Evolutionary conservation across 2,888 invertebrate species (phyloP).

Genomic region (Neoitamus cyanurus): DNA sequence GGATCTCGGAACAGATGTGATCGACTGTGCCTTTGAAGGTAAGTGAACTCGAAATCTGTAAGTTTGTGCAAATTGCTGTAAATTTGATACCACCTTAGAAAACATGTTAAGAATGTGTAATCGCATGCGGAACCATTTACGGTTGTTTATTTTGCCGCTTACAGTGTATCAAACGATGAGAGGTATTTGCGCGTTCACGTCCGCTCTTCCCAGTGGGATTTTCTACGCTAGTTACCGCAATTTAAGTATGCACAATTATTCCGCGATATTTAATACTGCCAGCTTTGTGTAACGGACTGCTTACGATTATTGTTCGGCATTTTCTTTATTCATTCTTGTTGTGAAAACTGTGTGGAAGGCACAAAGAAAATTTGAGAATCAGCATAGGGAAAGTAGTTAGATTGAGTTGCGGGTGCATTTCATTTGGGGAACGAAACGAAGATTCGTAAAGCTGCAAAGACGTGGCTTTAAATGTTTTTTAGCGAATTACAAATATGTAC

Average conservation of each 20-base stretch:
- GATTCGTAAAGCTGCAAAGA: not conserved
- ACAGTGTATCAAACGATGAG: not conserved
- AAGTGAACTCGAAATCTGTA: conserved; percentile 59
- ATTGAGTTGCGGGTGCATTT: not conserved
- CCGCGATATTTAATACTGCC: conserved; percentile 11
- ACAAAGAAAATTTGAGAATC: not conserved
- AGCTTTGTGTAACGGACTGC: not conserved
- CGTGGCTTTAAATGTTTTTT: not conserved
- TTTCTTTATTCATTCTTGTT: not conserved
- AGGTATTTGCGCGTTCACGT: not conserved
- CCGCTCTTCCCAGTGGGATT: not conserved
- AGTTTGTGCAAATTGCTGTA: not conserved
- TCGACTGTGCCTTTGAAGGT: conserved; percentile 80
- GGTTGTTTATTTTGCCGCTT: not conserved
- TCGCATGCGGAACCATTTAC: not conserved
- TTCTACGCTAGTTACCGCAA: conserved; percentile 14
- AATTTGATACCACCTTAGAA: not conserved
- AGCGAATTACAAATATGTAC: not conserved
- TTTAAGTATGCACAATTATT: not conserved
- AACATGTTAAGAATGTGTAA: not conserved
- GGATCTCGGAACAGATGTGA: conserved; percentile 79
- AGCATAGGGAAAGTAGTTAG: not conserved
- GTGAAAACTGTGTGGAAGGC: not conserved
- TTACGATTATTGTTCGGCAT: not conserved
- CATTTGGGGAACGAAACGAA: not conserved